Conservation (phyloP, 2,797 vertebrate genomes). For the Odontamblyopus rebecca region DNA sequence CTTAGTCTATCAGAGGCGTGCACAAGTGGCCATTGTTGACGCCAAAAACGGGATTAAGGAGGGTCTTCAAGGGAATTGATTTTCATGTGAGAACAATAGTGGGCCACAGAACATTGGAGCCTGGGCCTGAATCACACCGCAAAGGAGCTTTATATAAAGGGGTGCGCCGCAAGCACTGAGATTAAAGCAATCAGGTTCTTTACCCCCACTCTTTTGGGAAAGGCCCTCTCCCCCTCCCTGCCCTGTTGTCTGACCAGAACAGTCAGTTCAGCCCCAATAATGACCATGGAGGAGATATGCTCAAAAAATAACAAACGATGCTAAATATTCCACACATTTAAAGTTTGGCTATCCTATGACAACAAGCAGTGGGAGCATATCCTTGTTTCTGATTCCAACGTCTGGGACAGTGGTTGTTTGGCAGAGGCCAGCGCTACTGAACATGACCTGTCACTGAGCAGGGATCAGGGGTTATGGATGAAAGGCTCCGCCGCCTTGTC, state of each 20-base stretch:
- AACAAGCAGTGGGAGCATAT: slow-evolving; percentile 50
- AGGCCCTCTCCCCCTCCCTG: slow-evolving; percentile 47
- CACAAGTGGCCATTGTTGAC: slow-evolving; percentile 99
- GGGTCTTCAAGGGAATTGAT: slow-evolving; percentile 99
- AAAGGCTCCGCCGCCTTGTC: slow-evolving; percentile 71
- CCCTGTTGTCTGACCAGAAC: slow-evolving; percentile 54
- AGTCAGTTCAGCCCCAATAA: slow-evolving; percentile 68
- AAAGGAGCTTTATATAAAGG: slow-evolving; percentile 93
- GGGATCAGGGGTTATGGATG: slow-evolving; percentile 80
- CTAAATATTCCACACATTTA: slow-evolving; percentile 65
- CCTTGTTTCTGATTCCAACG: slow-evolving; percentile 49
- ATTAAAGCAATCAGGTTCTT: slow-evolving; percentile 92
- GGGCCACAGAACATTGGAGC: slow-evolving; percentile 83
- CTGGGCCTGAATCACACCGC: slow-evolving; percentile 93
- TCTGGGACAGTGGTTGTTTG: slow-evolving; percentile 64
- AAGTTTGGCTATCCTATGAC: slow-evolving; percentile 53
- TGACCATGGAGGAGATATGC: slow-evolving; percentile 58
- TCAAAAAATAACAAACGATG: slow-evolving; percentile 55
- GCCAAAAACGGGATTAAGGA: slow-evolving; percentile 99
- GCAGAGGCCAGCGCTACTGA: slow-evolving; percentile 66
- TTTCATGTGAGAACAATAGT: slow-evolving; percentile 99
- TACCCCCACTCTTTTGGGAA: slow-evolving; percentile 74
- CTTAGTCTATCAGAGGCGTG: slow-evolving; percentile 95
- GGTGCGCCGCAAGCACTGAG: slow-evolving; percentile 90
- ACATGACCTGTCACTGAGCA: slow-evolving; percentile 73